phyloP scores from a whole-genome alignment of 2,113 vertebrate species.

The Ramphastos sulfuratus region DNA sequence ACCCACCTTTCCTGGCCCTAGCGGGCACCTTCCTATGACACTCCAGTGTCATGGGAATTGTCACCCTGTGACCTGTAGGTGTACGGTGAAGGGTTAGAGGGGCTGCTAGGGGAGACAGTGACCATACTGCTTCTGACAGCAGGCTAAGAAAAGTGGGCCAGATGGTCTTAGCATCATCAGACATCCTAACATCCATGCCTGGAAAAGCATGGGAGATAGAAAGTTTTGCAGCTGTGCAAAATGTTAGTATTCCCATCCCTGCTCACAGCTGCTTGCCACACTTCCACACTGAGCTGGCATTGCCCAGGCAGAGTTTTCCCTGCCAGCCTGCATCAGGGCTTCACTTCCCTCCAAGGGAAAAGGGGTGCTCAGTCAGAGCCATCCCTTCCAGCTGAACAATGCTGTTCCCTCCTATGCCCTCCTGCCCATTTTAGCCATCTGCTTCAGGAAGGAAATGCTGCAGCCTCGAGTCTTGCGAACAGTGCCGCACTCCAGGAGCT shows the following conservation, averaged over 20 bases:
- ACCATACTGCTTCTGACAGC: background rate
- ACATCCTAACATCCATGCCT: background rate
- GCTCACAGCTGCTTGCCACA: background rate
- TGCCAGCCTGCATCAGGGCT: background rate
- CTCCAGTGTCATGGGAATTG: background rate
- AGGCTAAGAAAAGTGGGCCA: background rate
- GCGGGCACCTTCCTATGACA: background rate
- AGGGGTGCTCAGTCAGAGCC: background rate
- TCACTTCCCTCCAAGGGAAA: background rate
- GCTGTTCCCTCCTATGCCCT: background rate
- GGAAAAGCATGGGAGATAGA: background rate
- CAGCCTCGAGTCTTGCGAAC: background rate
- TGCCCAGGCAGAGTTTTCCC: background rate
- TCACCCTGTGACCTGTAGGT: background rate
- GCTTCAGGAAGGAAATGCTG: background rate
- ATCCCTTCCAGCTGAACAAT: background rate
- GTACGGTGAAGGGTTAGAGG: background rate
- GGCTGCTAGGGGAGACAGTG: background rate
- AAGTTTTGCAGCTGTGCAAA: background rate
- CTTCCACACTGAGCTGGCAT: background rate
- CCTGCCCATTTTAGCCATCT: background rate
- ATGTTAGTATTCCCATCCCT: background rate
- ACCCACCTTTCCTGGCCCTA: background rate
- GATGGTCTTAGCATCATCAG: background rate
- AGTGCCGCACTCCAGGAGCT: background rate